Percentiles rank a stretch among this genome's conserved stretches.
phyloP scores from a whole-genome alignment of 1,140 invertebrate species.

The Ditylenchus dipsaci region DNA sequence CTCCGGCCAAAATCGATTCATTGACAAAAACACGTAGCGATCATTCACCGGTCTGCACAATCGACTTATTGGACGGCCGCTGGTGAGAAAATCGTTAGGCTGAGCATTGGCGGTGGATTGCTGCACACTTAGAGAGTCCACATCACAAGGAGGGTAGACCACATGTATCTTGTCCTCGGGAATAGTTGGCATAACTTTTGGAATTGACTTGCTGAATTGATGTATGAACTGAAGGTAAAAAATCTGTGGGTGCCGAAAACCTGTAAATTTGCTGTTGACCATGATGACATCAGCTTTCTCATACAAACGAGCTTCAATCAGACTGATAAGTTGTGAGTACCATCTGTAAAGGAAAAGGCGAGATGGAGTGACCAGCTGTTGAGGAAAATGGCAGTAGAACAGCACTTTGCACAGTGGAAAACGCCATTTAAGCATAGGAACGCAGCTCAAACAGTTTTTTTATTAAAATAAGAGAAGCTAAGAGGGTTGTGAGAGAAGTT shows the following conservation, averaged over 20 bases:
- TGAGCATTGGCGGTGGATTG: too few species aligned
- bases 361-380: constrained; percentile 55
- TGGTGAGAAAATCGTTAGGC: not conserved
- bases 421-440: constrained; percentile 56
- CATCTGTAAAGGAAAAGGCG: constrained; percentile 58
- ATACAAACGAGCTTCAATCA: constrained; percentile 51
- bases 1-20: constrained; percentile 58
- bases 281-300: constrained; percentile 51
- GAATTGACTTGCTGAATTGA: constrained; percentile 48
- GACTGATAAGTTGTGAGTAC: constrained; percentile 52
- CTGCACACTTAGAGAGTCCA: constrained; percentile 42
- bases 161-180: constrained; percentile 46
- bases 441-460: constrained; percentile 40
- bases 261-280: constrained; percentile 57
- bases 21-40: constrained; percentile 52
- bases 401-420: constrained; percentile 50
- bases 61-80: constrained; percentile 32
- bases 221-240: not conserved
- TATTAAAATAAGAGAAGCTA: not conserved
- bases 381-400: constrained; percentile 58
- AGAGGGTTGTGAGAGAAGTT: not conserved
- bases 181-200: constrained; percentile 51
- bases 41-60: constrained; percentile 38
- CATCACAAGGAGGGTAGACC: constrained; percentile 57
- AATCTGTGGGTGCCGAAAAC: constrained; percentile 15